Base-by-base conservation (phyloP, 2,113 vertebrate genomes). In the Ceyx cyanopectus region DNA sequence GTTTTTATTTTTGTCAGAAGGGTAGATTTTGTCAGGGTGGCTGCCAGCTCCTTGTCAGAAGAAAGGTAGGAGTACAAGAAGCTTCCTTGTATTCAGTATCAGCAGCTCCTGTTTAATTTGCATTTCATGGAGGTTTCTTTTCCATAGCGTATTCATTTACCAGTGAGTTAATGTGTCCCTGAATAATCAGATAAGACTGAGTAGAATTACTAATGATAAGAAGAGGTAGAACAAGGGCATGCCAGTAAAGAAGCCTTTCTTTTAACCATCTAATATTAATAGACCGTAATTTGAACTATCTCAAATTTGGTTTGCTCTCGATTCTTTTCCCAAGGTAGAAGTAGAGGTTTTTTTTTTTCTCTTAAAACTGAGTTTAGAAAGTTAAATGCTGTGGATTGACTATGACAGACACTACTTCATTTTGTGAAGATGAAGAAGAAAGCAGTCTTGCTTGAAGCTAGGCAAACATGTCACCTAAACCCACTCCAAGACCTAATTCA, bases 141-240 rank as follows among this genome's bases (percentile, higher is more conserved):
- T 93, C 81, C 90, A 88, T 50, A 80, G 74, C 0, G 3, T 58
- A 87, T 95, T 96, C 85, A 85, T 96, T 95, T 94, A 87, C 92
- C 81, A 93, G 66, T 37, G 78, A 95, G 88, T 96, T 96, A 96
- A 96, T 95, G 92, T 92, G 92, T 94, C 92, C 68, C 75, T 92
- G 95, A 54, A 93, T 89, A 92, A 96, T 95, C 92, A 97, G 92
- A 92, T 95, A 95, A 96, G 89, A 95, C 92, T 73, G 65, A 94
- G 95, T 94, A 93, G 93, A 94, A 96, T 95, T 89, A 94, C 93
- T 94, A 91, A 88, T 66, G 62, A 93, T 88, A 95, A 92, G 68
- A 81, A 50, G 89, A 95, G 78, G 87, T 78, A 40, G 93, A 95
- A 87, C 57, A 83, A 92, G 93, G 69, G 57, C 54, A 93, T 60